Evolutionary conservation across 2,113 vertebrate species (phyloP).

Genomic region (Syngnathus floridae): DNA sequence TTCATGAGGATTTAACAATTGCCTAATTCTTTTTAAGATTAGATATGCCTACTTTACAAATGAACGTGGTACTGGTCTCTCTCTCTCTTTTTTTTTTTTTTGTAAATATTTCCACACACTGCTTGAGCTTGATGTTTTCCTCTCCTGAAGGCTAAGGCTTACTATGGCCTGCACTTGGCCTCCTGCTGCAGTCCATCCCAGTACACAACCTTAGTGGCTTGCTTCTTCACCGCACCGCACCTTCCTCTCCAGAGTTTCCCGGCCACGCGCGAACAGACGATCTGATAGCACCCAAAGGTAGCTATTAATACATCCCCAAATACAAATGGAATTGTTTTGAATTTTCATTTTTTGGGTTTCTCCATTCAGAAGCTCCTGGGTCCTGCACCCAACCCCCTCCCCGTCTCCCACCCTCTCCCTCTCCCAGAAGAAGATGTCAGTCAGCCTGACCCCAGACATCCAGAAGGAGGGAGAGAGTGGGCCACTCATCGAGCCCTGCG

Average conservation of each 20-base stretch:
- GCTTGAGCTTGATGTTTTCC: neutral
- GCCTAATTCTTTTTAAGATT: neutral
- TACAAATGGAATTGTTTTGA: neutral
- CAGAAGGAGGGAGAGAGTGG: constrained; percentile 69
- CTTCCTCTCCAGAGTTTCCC: constrained; percentile 37
- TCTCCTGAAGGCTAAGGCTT: constrained; percentile 30
- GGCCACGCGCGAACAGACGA: constrained; percentile 37
- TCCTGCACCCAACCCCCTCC: constrained; percentile 56
- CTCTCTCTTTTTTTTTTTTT: neutral
- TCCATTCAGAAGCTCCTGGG: constrained; percentile 48
- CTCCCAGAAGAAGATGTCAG: constrained; percentile 68
- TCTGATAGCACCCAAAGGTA: constrained; percentile 61
- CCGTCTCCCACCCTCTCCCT: constrained; percentile 60
- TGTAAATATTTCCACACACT: neutral
- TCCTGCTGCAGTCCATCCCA: constrained; percentile 43
- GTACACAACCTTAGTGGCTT: constrained; percentile 56
- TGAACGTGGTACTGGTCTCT: neutral
- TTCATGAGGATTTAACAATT: neutral
- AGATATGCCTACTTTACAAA: neutral
- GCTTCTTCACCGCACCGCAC: constrained; percentile 9
- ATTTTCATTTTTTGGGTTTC: neutral
- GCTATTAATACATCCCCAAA: constrained; percentile 1
- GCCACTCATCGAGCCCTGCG: constrained; percentile 57
- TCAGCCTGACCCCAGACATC: constrained; percentile 67
- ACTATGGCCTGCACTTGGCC: constrained; percentile 61